phyloP scores from a whole-genome alignment of 2,113 vertebrate species.

The Hippocampus abdominalis region DNA sequence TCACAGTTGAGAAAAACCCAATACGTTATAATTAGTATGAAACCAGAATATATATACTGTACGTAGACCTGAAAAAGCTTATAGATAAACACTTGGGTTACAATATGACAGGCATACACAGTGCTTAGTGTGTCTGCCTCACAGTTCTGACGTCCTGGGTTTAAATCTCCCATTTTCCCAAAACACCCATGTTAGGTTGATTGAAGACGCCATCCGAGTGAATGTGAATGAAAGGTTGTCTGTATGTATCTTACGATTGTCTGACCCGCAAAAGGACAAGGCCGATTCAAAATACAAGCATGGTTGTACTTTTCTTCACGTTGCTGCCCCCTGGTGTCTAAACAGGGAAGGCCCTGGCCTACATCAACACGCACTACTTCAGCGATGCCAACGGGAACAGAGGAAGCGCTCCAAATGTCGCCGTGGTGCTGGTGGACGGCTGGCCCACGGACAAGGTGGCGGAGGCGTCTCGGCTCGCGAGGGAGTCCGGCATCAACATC shows the following conservation, averaged over 20 bases:
- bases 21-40: neutral
- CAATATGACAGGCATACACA: no score
- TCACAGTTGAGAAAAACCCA: neutral
- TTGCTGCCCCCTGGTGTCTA: conserved; percentile 57
- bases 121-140: no score
- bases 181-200: no score
- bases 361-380: conserved; percentile 91
- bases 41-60: neutral
- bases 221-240: no score
- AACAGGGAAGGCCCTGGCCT: conserved; percentile 89
- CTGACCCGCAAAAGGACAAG: neutral
- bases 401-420: conserved; percentile 87
- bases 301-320: neutral
- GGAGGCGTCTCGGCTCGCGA: conserved; percentile 85
- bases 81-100: no score
- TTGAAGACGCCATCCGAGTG: no score
- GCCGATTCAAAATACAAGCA: neutral
- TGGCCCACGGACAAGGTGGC: conserved; percentile 95
- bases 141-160: no score
- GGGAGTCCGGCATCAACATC: conserved; percentile 96
- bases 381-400: conserved; percentile 88
- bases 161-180: no score
- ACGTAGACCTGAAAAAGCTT: neutral
- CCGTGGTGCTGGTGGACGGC: conserved; percentile 89
- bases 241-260: no score